phyloP scores from a whole-genome alignment of 2,113 vertebrate species.

The Grus americana region DNA sequence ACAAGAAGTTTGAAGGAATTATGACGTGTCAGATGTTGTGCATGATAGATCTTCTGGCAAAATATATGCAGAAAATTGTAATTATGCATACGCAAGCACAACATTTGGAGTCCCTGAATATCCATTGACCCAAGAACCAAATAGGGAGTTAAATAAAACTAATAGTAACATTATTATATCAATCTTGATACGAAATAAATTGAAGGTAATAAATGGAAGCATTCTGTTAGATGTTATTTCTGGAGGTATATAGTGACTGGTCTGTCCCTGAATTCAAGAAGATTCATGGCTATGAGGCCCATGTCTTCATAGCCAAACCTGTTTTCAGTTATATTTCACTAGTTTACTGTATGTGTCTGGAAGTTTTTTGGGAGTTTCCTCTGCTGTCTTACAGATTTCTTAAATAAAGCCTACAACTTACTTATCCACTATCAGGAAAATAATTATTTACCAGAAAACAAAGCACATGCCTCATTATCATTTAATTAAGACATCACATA shows the following conservation, averaged over 20 bases:
- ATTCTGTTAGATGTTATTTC: background rate
- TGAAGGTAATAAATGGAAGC: background rate
- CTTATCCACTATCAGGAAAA: background rate
- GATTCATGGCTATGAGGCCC: background rate
- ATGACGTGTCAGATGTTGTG: background rate
- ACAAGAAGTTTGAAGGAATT: background rate
- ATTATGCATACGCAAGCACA: background rate
- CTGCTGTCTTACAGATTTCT: background rate
- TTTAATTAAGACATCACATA: background rate
- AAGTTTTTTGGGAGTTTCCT: background rate
- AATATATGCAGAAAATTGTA: background rate
- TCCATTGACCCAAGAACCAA: accelerated
- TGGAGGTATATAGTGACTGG: background rate
- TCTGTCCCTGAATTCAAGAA: background rate
- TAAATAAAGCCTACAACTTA: background rate
- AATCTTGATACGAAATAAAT: background rate
- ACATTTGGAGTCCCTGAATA: background rate
- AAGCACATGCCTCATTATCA: background rate
- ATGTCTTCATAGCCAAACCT: background rate
- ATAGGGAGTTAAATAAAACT: background rate
- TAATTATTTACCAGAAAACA: background rate
- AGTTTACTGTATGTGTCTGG: background rate
- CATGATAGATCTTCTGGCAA: background rate
- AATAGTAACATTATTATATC: background rate
- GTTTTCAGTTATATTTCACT: background rate